phyloP scores from a whole-genome alignment of 2,888 invertebrate genomes.

The Cantharis flavilabris region DNA sequence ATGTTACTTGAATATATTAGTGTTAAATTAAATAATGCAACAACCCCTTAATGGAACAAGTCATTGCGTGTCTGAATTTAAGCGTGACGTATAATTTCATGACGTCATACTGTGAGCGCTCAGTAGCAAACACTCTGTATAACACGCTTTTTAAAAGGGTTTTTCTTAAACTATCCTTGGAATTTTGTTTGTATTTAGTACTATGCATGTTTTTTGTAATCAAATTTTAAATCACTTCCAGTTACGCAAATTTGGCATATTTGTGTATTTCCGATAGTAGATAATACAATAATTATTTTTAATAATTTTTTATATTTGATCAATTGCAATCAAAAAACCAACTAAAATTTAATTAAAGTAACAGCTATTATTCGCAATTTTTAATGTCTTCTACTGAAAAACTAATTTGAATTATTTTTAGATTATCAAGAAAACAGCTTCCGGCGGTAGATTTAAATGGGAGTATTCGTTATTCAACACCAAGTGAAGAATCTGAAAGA shows the following conservation, averaged over 20 bases:
- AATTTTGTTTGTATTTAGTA: too few relatives aligned
- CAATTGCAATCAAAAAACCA: too few relatives aligned
- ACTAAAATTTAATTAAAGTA: too few relatives aligned
- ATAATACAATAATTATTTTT: too few relatives aligned
- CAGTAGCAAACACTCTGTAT: neutral
- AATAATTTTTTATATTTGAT: too few relatives aligned
- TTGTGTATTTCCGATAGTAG: too few relatives aligned
- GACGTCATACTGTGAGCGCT: neutral
- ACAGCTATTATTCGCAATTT: too few relatives aligned
- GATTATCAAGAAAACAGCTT: conserved; percentile 71
- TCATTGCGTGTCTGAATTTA: neutral
- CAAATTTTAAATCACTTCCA: too few relatives aligned
- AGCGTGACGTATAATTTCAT: neutral
- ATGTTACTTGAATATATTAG: neutral
- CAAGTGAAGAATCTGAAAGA: conserved; percentile 67
- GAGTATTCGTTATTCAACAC: conserved; percentile 70
- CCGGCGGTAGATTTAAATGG: conserved; percentile 75
- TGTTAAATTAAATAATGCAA: neutral
- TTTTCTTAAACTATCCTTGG: too few relatives aligned
- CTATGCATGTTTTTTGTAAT: too few relatives aligned
- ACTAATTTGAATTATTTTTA: conserved; percentile 24
- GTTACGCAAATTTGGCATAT: too few relatives aligned
- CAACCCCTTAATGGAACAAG: neutral
- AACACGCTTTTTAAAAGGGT: neutral
- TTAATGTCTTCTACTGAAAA: too few relatives aligned